Evolutionary conservation across 92 coral and sea anemone genomes (phyloP), one percentile per base, ranked within the genome.

Genomic region (Epizoanthus rinbou): DNA sequence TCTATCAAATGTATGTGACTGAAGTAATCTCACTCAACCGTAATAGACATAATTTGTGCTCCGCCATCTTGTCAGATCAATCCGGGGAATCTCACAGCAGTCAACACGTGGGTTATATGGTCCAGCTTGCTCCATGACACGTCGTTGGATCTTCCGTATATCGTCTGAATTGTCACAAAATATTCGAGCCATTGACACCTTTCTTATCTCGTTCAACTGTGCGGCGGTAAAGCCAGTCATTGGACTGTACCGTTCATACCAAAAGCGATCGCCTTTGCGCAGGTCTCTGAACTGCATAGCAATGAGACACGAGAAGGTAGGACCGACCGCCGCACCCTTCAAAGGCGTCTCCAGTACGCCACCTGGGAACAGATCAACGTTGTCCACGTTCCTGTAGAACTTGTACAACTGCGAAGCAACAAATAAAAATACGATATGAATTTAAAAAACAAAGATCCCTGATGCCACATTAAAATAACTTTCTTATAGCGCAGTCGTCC

Each of bases 261-360:
- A 85, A 43, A 85, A 85, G 63, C 88, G 88, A 57, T 85, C 88
- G 3, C 88, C 88, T 6, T 3, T 25, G 6, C 88, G 85, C 19
- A 85, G 58, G 9, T 66, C 17, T 57, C 17, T n/a, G 24, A 85
- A 78, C 52, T 65, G 75, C 14, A 37, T 21, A 11, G 62, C 35
- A 8, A 85, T 37, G 65, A 85, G 57, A 59, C 83, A 85, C 0
- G 88, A 14, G 62, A 78, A 85, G 1, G 88, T 85, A 2, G 52
- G 50, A 1, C 88, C 88, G 13, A 85, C 3, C 45, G 58, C 21
- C 69, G 71, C 80, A 54, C 84, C 88, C 18, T 8, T 84, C 15
- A 57, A 6, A 24, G 85, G 79, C n/a, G 23, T 33, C 68, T 85
- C 88, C 69, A 82, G 76, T 28, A 85, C 41, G 10, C 85, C 88